A percentile compares a stretch with the other conserved stretches of the same genome.
phyloP scores from a whole-genome alignment of 2,888 invertebrate genomes.

The Watsonalla cultraria region DNA sequence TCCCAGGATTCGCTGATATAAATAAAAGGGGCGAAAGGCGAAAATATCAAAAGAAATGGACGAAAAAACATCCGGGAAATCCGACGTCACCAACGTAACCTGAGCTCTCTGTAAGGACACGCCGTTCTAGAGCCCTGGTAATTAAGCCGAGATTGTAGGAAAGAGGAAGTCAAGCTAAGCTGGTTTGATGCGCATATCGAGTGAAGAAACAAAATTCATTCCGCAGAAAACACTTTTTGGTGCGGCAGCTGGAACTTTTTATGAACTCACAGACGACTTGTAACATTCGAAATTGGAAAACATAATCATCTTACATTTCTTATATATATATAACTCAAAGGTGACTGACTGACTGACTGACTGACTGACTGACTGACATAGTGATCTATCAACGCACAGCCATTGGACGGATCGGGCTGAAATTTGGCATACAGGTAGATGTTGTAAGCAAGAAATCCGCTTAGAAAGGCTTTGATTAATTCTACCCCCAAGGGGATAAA shows the following conservation, averaged over 20 bases:
- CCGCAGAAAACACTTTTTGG: slow-evolving; percentile 42
- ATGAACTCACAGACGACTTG: slow-evolving; percentile 14
- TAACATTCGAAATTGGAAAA: background rate
- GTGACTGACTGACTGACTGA: too few species aligned
- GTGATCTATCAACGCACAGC: too few species aligned
- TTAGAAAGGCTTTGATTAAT: too few species aligned
- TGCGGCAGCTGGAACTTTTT: slow-evolving; percentile 34
- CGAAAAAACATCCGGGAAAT: slow-evolving; percentile 49
- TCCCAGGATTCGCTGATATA: slow-evolving; percentile 35
- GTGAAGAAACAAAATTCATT: slow-evolving; percentile 28
- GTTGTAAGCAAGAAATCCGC: too few species aligned
- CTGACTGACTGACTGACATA: too few species aligned
- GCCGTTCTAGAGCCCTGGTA: background rate
- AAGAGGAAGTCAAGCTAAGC: slow-evolving; percentile 19
- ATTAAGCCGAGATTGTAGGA: background rate
- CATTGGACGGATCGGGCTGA: too few species aligned
- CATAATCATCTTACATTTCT: background rate
- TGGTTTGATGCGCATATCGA: slow-evolving; percentile 29
- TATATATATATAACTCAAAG: too few species aligned
- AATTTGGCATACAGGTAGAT: too few species aligned
- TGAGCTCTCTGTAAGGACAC: slow-evolving; percentile 14
- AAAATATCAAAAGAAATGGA: slow-evolving; percentile 46
- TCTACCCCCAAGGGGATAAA: too few species aligned
- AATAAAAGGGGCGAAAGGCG: slow-evolving; percentile 38
- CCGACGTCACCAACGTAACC: slow-evolving; percentile 26